These are phyloP conservation scores for Platichthys flesus DNA, from an alignment of 2,113 vertebrate genomes.

Conservation along the genomic window DNA sequence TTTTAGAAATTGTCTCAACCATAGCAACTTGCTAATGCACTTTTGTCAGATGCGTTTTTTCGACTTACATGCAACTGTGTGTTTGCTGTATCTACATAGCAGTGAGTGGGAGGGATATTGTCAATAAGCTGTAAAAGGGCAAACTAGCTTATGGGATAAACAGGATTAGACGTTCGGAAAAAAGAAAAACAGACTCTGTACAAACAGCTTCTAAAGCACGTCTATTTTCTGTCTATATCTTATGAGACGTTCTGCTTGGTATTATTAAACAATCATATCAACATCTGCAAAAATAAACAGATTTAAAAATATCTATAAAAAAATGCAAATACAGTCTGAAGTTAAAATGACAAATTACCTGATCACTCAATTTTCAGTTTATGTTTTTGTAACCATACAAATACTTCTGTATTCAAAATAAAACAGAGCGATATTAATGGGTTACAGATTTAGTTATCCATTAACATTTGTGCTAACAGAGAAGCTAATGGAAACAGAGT, in stretches of 20 bases:
- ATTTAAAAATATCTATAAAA: not conserved
- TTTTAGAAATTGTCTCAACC: not conserved
- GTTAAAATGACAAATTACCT: not conserved
- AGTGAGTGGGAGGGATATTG: slow-evolving; percentile 21
- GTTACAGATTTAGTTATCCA: not conserved
- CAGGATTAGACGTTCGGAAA: slow-evolving; percentile 39
- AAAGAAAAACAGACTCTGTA: not conserved
- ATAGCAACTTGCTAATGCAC: not conserved
- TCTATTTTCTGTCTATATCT: not conserved
- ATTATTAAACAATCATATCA: not conserved
- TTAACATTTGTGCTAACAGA: slow-evolving; percentile 6
- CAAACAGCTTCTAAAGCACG: not conserved
- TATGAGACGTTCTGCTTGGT: not conserved
- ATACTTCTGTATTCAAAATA: rapidly evolving
- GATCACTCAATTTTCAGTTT: not conserved
- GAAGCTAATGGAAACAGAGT: slow-evolving; percentile 23
- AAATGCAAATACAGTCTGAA: not conserved
- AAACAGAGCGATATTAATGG: not conserved
- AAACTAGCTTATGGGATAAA: slow-evolving; percentile 56
- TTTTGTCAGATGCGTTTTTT: not conserved
- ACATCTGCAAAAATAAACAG: not conserved
- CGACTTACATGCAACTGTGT: not conserved
- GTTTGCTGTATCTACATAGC: not conserved
- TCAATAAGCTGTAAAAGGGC: slow-evolving; percentile 43
- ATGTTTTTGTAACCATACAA: not conserved